Percentiles rank a stretch among this genome's conserved stretches.
These are phyloP conservation scores for Ceriagrion tenellum DNA, from an alignment of 2,888 invertebrate genomes.

Conservation along the genomic window DNA sequence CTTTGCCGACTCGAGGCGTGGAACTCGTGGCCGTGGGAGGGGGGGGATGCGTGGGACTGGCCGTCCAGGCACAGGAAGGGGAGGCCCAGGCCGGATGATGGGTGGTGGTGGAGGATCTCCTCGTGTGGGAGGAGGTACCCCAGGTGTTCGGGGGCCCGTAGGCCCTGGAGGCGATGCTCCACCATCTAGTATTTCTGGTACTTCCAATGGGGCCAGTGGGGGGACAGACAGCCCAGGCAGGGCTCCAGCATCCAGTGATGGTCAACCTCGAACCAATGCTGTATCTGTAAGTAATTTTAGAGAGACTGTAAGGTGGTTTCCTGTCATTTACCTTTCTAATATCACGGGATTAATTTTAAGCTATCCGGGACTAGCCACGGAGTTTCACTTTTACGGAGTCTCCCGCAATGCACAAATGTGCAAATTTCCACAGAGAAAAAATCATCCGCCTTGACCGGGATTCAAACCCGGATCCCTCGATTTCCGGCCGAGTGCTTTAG, in stretches of 20 bases:
- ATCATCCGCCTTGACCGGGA: no score
- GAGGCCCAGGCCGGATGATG: conserved; percentile 71
- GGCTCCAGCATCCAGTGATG: conserved; percentile 10
- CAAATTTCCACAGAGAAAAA: no score
- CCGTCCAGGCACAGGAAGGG: conserved; percentile 81
- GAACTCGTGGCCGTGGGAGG: conserved; percentile 76
- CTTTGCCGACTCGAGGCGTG: conserved; percentile 89
- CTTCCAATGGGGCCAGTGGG: conserved; percentile 18
- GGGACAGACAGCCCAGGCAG: conserved; percentile 48
- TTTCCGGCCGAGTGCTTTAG: no score
- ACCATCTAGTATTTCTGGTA: neutral
- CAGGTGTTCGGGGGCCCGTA: neutral
- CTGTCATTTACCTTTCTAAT: no score
- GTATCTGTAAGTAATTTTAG: conserved; percentile 14
- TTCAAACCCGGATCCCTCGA: no score
- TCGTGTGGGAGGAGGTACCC: neutral
- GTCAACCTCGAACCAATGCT: conserved; percentile 6
- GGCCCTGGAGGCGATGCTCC: conserved; percentile 25
- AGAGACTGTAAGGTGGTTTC: no score
- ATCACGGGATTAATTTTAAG: no score
- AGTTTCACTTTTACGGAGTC: no score
- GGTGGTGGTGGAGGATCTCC: conserved; percentile 69
- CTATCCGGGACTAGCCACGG: no score
- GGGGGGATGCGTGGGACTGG: conserved; percentile 80
- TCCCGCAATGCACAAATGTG: no score